Evolutionary conservation across 2,888 invertebrate species (phyloP).

Genomic region (Marasmarcha lunaedactyla): DNA sequence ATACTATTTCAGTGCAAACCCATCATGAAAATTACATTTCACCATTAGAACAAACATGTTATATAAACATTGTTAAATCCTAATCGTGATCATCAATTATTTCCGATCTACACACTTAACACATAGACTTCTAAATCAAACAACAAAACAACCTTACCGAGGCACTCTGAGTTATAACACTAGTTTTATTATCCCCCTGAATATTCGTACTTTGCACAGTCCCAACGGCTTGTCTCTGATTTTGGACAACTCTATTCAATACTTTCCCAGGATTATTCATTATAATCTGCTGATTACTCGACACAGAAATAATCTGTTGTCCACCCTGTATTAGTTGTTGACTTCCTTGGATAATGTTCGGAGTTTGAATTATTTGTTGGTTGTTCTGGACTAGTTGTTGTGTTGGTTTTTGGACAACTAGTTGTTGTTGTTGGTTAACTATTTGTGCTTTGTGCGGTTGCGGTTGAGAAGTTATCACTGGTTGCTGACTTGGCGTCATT

Average conservation of each 20-base stretch:
- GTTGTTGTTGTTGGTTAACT: conserved; percentile 45
- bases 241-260: conserved; percentile 39
- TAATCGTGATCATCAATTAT: too few relatives aligned
- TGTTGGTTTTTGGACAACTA: conserved; percentile 51
- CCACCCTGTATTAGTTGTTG: conserved; percentile 26
- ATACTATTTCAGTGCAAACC: too few relatives aligned
- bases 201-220: conserved; percentile 19
- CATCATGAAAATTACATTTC: too few relatives aligned
- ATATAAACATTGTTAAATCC: too few relatives aligned
- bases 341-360: conserved; percentile 21
- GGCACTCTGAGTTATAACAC: conserved; percentile 34
- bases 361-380: conserved; percentile 30
- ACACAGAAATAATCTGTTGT: conserved; percentile 40
- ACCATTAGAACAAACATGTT: too few relatives aligned
- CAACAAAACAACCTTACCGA: too few relatives aligned
- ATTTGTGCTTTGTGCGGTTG: conserved; percentile 68
- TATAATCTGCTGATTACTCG: conserved; percentile 53
- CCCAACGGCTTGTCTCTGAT: conserved; percentile 34
- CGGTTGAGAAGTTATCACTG: conserved; percentile 57
- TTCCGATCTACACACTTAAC: too few relatives aligned
- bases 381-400: conserved; percentile 37
- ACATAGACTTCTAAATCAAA: too few relatives aligned
- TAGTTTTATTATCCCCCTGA: conserved; percentile 31
- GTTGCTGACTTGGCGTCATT: conserved; percentile 58
- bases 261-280: conserved; percentile 46